Percentiles rank a stretch among this genome's conserved stretches.
Evolutionary conservation across 2,113 vertebrate genomes (phyloP).

Genomic region (Chamaetylas fuelleborni): DNA sequence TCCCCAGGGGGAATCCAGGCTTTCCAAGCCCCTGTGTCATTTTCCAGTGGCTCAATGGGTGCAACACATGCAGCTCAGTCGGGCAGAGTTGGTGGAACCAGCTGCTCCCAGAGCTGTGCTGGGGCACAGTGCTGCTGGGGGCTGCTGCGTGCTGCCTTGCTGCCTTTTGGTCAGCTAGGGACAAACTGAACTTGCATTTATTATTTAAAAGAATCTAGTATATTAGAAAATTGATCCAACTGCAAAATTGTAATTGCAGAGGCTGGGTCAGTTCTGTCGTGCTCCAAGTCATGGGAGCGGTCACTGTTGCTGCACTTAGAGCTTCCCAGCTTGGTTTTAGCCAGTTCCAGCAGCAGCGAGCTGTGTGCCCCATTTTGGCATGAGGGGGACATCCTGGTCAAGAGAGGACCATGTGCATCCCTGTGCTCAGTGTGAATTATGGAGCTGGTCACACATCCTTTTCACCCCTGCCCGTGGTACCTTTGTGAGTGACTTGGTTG

Average conservation of each 20-base stretch:
- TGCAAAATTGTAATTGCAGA: background rate
- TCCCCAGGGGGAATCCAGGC: background rate
- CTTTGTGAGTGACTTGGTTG: accelerated
- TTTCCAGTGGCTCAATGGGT: accelerated
- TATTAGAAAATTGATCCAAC: background rate
- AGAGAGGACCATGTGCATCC: background rate
- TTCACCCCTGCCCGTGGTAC: background rate
- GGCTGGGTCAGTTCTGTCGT: background rate
- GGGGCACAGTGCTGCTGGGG: background rate
- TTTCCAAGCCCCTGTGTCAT: background rate
- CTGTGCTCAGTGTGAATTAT: background rate
- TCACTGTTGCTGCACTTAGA: background rate
- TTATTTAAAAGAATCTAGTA: background rate
- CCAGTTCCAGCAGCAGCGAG: background rate
- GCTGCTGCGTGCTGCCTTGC: accelerated
- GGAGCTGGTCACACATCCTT: accelerated
- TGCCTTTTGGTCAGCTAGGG: background rate
- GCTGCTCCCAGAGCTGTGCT: background rate
- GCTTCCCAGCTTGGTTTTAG: background rate
- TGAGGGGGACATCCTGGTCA: no score
- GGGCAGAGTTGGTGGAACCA: accelerated
- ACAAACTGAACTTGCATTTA: background rate
- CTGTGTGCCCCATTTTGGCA: background rate
- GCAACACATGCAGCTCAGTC: accelerated
- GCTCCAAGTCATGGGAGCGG: accelerated